Conservation (phyloP, 2,113 vertebrate genomes). For the Sinocyclocheilus maitianheensis region DNA sequence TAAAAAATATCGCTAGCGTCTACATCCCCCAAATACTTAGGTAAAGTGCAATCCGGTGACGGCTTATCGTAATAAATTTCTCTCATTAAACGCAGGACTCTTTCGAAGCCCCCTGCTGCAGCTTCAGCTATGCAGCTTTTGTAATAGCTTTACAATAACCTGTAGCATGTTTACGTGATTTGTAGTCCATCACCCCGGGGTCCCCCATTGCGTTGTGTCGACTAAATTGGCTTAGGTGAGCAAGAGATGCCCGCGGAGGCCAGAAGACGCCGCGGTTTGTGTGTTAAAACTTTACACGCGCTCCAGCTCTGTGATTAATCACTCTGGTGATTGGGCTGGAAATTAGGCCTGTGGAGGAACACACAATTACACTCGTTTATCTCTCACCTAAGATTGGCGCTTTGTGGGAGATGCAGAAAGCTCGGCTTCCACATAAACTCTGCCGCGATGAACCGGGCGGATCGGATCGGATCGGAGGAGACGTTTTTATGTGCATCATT, state of each 20-base stretch:
- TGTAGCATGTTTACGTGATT: constrained; percentile 45
- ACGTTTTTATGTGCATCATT: no score
- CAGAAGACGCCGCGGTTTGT: constrained; percentile 35
- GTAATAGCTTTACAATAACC: constrained; percentile 42
- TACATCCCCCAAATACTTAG: constrained; percentile 22
- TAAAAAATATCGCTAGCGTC: constrained; percentile 35
- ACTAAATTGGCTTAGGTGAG: constrained; percentile 54
- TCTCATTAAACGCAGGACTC: constrained; percentile 42
- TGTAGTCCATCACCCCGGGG: constrained; percentile 44
- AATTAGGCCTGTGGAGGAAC: constrained; percentile 51
- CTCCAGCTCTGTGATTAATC: constrained; percentile 64
- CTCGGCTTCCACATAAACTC: constrained; percentile 6
- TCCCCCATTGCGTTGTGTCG: constrained; percentile 57
- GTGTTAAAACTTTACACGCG: constrained; percentile 58
- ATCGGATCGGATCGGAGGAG: no score
- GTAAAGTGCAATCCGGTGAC: constrained; percentile 19
- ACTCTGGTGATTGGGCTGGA: constrained; percentile 42
- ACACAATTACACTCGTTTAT: constrained; percentile 64
- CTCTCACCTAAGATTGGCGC: constrained; percentile 58
- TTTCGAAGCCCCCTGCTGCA: constrained; percentile 20
- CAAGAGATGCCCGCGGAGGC: not conserved
- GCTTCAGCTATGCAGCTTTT: not conserved
- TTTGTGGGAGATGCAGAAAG: not conserved
- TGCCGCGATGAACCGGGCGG: no score
- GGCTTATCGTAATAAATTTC: constrained; percentile 47